Conservation (phyloP, 2,113 vertebrate genomes). For the Elaphurus davidianus region DNA sequence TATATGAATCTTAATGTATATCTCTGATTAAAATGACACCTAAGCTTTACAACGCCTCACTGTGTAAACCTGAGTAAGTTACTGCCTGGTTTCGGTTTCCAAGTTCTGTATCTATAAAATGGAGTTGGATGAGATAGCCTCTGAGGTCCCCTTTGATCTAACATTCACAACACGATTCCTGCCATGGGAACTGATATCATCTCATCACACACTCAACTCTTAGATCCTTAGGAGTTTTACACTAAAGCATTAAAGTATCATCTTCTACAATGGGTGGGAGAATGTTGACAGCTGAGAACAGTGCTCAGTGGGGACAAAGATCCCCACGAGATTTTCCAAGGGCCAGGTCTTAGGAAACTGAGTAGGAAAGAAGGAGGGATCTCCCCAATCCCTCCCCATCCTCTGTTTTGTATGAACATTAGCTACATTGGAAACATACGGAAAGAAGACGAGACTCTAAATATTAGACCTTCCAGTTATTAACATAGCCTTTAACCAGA, state of each 20-base stretch:
- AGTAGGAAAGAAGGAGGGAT: background rate
- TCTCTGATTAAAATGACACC: constrained; percentile 28
- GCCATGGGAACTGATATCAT: background rate
- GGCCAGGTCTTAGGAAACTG: background rate
- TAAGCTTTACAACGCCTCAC: background rate
- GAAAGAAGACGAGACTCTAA: background rate
- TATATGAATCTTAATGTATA: background rate
- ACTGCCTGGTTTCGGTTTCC: background rate
- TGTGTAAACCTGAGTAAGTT: background rate
- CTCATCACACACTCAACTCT: background rate
- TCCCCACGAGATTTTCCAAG: background rate
- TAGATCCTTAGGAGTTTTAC: background rate
- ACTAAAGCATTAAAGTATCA: background rate
- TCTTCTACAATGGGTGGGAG: background rate
- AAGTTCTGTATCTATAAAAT: background rate
- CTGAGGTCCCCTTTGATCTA: background rate
- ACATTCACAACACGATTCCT: background rate
- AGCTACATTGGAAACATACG: background rate
- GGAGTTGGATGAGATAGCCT: background rate
- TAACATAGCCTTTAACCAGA: background rate
- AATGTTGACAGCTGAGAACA: background rate
- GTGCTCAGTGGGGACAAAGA: background rate
- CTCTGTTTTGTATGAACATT: background rate
- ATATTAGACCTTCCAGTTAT: background rate
- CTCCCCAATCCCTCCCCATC: too few relatives aligned